These are phyloP conservation scores for Cyanoramphus novaezelandiae DNA, from an alignment of 2,113 vertebrate species.

Conservation along the genomic window DNA sequence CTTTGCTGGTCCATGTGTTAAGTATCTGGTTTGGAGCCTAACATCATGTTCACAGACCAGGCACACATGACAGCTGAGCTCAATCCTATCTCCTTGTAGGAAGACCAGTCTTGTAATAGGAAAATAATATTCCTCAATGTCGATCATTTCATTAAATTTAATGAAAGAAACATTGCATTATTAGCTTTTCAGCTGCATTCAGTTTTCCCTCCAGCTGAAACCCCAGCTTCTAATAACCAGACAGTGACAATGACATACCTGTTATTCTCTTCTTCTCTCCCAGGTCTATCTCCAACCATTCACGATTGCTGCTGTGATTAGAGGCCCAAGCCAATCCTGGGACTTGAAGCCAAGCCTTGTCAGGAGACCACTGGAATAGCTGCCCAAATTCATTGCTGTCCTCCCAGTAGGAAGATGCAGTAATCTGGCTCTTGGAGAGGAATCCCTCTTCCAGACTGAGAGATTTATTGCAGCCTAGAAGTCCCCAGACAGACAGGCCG, in stretches of 20 bases:
- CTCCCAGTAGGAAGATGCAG: conserved; percentile 76
- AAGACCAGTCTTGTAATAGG: not conserved
- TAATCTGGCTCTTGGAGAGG: conserved; percentile 64
- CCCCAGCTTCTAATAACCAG: not conserved
- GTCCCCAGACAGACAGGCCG: conserved; percentile 24
- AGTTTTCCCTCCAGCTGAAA: not conserved
- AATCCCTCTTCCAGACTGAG: conserved; percentile 66
- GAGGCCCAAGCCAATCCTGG: conserved; percentile 72
- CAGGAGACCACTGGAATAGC: conserved; percentile 68
- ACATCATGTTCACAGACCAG: not conserved
- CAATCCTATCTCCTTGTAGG: not conserved
- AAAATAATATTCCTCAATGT: not conserved
- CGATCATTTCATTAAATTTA: not conserved
- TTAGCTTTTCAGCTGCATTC: not conserved
- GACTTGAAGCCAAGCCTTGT: conserved; percentile 64
- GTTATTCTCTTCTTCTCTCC: conserved; percentile 85
- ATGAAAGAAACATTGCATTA: not conserved
- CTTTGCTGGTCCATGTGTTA: not conserved
- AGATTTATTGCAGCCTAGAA: conserved; percentile 78
- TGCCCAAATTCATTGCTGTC: conserved; percentile 65
- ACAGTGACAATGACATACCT: conserved; percentile 52
- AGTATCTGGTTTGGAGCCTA: not conserved
- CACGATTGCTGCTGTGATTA: conserved; percentile 61
- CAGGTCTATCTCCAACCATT: conserved; percentile 84
- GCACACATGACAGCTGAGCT: not conserved